phyloP scores from a whole-genome alignment of 2,888 invertebrate species.

The Drosophila austrosaltans region DNA sequence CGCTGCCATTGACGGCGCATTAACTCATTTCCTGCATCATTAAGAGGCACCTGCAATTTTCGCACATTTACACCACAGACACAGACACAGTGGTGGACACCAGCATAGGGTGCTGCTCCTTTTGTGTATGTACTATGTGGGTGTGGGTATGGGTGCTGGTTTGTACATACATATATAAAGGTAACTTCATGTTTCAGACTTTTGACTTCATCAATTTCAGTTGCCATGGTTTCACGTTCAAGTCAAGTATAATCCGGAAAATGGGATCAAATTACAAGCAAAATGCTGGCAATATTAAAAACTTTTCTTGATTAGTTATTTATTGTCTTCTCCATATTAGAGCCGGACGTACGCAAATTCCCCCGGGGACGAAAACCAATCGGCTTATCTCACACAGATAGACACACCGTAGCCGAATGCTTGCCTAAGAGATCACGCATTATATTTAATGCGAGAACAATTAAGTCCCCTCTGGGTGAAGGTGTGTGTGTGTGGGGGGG shows the following conservation, averaged over 20 bases:
- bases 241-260: not conserved
- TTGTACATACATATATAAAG: too few relatives aligned
- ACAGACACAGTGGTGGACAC: slow-evolving; percentile 21
- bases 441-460: too few relatives aligned
- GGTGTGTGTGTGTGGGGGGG: too few relatives aligned
- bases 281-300: not conserved
- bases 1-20: slow-evolving; percentile 59
- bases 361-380: too few relatives aligned
- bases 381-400: too few relatives aligned
- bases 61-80: slow-evolving; percentile 48
- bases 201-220: slow-evolving; percentile 11
- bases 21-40: slow-evolving; percentile 76
- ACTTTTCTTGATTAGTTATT: not conserved
- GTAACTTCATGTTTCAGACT: too few relatives aligned
- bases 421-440: too few relatives aligned
- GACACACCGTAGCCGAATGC: too few relatives aligned
- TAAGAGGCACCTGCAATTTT: slow-evolving; percentile 63
- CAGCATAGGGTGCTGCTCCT: not conserved
- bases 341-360: too few relatives aligned
- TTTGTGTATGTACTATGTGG: too few relatives aligned
- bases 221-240: not conserved
- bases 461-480: too few relatives aligned
- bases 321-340: not conserved
- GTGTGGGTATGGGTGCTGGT: not conserved
- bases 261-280: not conserved